A percentile compares a stretch with the other conserved stretches of the same genome.
Evolutionary conservation across 2,797 vertebrate genomes (phyloP).

Genomic region (Vultur gryphus): DNA sequence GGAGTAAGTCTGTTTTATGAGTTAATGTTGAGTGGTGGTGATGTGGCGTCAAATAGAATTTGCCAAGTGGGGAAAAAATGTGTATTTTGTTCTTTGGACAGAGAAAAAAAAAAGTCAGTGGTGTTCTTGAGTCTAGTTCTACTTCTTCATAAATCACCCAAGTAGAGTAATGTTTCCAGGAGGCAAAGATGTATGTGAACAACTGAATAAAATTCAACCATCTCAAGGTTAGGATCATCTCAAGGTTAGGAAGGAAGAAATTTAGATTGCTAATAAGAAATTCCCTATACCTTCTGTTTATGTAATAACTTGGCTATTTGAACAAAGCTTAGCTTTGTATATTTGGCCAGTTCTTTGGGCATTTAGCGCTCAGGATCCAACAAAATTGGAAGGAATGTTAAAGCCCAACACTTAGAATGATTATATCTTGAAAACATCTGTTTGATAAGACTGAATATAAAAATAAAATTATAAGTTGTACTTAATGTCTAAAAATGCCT

Average conservation of each 20-base stretch:
- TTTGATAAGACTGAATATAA: slow-evolving; percentile 26
- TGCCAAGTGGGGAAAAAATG: slow-evolving; percentile 41
- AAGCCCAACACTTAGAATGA: slow-evolving; percentile 52
- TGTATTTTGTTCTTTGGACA: slow-evolving; percentile 50
- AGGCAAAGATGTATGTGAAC: slow-evolving; percentile 20
- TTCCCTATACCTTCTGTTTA: slow-evolving; percentile 35
- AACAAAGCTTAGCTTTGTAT: slow-evolving; percentile 54
- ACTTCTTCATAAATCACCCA: slow-evolving; percentile 24
- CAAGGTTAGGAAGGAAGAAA: slow-evolving; percentile 23
- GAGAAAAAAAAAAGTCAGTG: slow-evolving; percentile 38
- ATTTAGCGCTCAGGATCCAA: slow-evolving; percentile 38
- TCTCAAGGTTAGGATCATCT: slow-evolving; percentile 35
- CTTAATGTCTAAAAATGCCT: slow-evolving; percentile 57
- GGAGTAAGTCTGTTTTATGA: slow-evolving; percentile 61
- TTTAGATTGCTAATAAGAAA: not conserved
- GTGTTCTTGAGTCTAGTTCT: slow-evolving; percentile 44
- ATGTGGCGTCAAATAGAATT: slow-evolving; percentile 62
- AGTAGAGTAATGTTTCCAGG: slow-evolving; percentile 48
- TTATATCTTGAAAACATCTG: slow-evolving; percentile 14
- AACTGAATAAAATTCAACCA: slow-evolving; percentile 3
- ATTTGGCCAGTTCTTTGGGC: slow-evolving; percentile 32
- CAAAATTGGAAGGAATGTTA: slow-evolving; percentile 29
- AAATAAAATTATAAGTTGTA: slow-evolving; percentile 34
- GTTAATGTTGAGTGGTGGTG: slow-evolving; percentile 63
- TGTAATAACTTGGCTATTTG: slow-evolving; percentile 25